Conservation (phyloP, 1,140 invertebrate species). For the Orchestia grillus region DNA sequence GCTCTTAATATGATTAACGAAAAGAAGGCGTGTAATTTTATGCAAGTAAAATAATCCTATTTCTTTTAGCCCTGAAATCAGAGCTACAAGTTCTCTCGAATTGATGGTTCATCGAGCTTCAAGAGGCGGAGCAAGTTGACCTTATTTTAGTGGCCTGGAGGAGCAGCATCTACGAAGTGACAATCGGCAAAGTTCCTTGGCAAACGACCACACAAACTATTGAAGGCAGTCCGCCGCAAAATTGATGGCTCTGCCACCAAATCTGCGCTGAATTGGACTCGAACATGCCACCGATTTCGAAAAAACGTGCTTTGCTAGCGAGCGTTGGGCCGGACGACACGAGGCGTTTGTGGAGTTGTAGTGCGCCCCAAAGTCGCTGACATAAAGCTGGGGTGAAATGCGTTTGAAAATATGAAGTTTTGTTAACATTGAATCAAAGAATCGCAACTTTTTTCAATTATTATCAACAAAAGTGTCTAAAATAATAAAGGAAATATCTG, state of each 20-base stretch:
- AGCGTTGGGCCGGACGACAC: not conserved
- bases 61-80: not conserved
- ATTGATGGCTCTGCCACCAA: not conserved
- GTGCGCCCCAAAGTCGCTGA: not conserved
- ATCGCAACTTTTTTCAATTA: not conserved
- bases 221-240: slow-evolving; percentile 6
- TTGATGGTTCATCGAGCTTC: not conserved
- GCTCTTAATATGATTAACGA: not conserved
- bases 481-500: not conserved
- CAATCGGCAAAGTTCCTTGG: slow-evolving; percentile 31
- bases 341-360: not conserved
- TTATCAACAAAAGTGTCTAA: not conserved
- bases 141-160: not conserved
- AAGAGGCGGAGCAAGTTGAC: not conserved
- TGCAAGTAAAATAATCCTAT: not conserved
- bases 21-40: not conserved
- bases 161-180: not conserved
- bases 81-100: not conserved
- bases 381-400: not conserved
- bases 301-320: not conserved
- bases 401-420: not conserved
- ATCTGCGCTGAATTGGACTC: not conserved
- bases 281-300: not conserved
- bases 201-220: slow-evolving; percentile 40
- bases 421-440: not conserved